Evolutionary conservation across 2,888 invertebrate genomes (phyloP).

Genomic region (Orthosia gothica): DNA sequence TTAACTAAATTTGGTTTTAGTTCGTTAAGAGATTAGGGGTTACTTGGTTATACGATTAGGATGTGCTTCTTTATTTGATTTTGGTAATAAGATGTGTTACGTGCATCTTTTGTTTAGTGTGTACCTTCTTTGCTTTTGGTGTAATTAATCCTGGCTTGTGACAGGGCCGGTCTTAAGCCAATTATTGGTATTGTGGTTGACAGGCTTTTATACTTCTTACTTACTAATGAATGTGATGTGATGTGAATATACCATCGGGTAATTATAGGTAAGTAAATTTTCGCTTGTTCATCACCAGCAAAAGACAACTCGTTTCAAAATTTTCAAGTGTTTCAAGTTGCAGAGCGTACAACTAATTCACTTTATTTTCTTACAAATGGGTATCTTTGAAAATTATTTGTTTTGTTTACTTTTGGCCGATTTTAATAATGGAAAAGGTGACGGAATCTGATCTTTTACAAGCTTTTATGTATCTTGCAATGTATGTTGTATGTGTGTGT

Average conservation of each 20-base stretch:
- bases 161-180: background rate
- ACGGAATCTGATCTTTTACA: too few relatives aligned
- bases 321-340: too few relatives aligned
- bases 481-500: too few relatives aligned
- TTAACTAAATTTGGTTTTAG: constrained; percentile 58
- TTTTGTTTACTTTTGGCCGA: too few relatives aligned
- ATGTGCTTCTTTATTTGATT: constrained; percentile 37
- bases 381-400: too few relatives aligned
- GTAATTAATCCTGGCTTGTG: constrained; percentile 26
- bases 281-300: too few relatives aligned
- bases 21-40: constrained; percentile 56
- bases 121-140: constrained; percentile 16
- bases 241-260: background rate
- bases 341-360: too few relatives aligned
- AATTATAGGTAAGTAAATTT: background rate
- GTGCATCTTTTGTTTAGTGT: constrained; percentile 1
- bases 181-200: constrained; percentile 12
- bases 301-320: too few relatives aligned
- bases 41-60: constrained; percentile 32
- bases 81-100: constrained; percentile 22
- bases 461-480: too few relatives aligned
- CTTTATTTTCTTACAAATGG: too few relatives aligned
- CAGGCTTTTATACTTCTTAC: background rate
- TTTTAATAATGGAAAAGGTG: too few relatives aligned
- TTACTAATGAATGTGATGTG: too few relatives aligned